Percentiles rank a stretch among this genome's conserved stretches.
phyloP scores from a whole-genome alignment of 2,113 vertebrate genomes.

The Colius striatus region DNA sequence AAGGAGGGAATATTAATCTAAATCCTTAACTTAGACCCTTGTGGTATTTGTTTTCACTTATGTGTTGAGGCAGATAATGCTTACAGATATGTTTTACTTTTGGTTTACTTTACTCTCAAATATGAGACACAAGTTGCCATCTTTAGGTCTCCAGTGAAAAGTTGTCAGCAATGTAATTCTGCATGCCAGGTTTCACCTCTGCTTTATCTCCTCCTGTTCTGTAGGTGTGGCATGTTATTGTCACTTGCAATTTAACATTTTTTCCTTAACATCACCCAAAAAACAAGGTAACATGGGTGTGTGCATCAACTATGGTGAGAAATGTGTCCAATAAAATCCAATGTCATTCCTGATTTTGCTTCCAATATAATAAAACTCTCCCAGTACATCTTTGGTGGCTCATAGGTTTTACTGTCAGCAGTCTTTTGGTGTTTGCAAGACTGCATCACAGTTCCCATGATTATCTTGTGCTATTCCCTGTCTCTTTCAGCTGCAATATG shows the following conservation, averaged over 20 bases:
- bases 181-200: not conserved
- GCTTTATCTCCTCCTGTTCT: not conserved
- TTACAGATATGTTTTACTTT: not conserved
- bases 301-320: not conserved
- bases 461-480: not conserved
- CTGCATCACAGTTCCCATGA: not conserved
- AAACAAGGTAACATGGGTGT: rapidly evolving
- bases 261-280: not conserved
- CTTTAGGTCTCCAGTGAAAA: not conserved
- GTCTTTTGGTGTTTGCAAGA: not conserved
- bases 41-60: not conserved
- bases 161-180: not conserved
- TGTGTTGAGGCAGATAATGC: not conserved
- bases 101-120: not conserved
- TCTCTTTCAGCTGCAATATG: not conserved
- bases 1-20: not conserved
- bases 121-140: not conserved
- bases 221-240: not conserved
- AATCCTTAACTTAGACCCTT: not conserved
- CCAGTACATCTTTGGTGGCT: not conserved
- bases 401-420: not conserved
- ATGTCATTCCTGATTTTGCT: not conserved
- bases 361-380: not conserved
- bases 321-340: not conserved
- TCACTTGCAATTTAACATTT: not conserved